phyloP scores from a whole-genome alignment of 2,113 vertebrate genomes.

The Aphyosemion australe region DNA sequence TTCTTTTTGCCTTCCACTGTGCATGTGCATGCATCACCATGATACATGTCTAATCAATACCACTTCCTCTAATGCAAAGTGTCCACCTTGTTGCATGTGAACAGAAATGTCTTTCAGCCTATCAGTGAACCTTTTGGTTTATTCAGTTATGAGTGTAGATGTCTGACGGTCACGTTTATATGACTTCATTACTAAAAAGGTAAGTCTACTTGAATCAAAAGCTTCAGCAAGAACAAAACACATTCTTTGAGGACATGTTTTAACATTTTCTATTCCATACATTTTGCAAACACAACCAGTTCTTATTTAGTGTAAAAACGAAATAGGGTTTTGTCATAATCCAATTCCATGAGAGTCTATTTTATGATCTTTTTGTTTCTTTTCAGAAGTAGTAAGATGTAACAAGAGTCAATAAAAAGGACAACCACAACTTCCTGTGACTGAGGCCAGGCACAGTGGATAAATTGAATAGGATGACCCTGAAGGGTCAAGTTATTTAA shows the following conservation, averaged over 20 bases:
- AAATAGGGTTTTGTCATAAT: too few relatives aligned
- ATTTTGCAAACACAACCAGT: too few relatives aligned
- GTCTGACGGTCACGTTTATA: not conserved
- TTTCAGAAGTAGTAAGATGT: too few relatives aligned
- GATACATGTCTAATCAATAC: conserved; percentile 38
- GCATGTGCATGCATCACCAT: conserved; percentile 1
- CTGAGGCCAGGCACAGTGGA: conserved; percentile 30
- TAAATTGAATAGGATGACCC: conserved; percentile 53
- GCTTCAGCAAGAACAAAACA: not conserved
- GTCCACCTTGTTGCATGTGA: conserved; percentile 31
- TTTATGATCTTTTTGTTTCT: too few relatives aligned
- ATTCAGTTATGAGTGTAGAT: too few relatives aligned
- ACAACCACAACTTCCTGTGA: conserved; percentile 42
- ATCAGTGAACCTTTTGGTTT: too few relatives aligned
- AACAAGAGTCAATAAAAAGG: too few relatives aligned
- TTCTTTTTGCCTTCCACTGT: conserved; percentile 8
- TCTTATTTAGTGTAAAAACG: too few relatives aligned
- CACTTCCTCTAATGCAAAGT: conserved; percentile 18
- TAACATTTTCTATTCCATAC: too few relatives aligned
- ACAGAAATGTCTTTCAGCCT: not conserved
- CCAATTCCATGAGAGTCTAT: too few relatives aligned
- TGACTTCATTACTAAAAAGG: not conserved
- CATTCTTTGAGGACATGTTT: not conserved
- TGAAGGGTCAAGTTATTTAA: conserved; percentile 73
- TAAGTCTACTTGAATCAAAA: not conserved